phyloP scores from a whole-genome alignment of 2,888 invertebrate species.

The Polylopha cassiicola region DNA sequence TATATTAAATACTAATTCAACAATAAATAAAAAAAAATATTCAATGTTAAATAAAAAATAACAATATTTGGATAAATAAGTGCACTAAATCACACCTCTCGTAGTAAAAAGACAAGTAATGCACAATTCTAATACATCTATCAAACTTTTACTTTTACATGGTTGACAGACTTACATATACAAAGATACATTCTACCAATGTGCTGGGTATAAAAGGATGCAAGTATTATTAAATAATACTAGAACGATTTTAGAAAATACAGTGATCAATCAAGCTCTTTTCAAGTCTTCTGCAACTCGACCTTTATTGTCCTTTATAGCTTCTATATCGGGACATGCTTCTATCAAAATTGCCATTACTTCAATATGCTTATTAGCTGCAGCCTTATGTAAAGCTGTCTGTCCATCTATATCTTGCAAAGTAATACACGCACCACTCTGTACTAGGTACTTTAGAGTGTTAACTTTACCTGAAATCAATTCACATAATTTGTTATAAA shows the following conservation, averaged over 20 bases:
- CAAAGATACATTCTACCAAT: too few relatives aligned
- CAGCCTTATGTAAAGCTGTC: slow-evolving; percentile 87
- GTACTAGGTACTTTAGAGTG: slow-evolving; percentile 81
- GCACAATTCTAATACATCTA: too few relatives aligned
- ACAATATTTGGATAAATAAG: too few relatives aligned
- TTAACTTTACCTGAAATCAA: slow-evolving; percentile 76
- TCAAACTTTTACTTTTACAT: too few relatives aligned
- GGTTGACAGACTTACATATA: too few relatives aligned
- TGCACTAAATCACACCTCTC: too few relatives aligned
- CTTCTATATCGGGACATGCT: slow-evolving; percentile 48
- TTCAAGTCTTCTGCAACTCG: slow-evolving; percentile 47
- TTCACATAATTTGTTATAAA: background rate
- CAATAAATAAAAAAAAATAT: too few relatives aligned
- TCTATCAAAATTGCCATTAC: slow-evolving; percentile 60
- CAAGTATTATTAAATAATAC: too few relatives aligned
- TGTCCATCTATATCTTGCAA: slow-evolving; percentile 87
- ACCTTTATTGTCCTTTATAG: slow-evolving; percentile 60
- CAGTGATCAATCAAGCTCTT: background rate
- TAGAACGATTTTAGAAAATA: slow-evolving; percentile 3
- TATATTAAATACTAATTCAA: too few relatives aligned
- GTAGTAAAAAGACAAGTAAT: too few relatives aligned
- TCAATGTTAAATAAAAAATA: too few relatives aligned
- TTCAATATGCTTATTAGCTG: slow-evolving; percentile 69
- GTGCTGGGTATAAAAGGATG: too few relatives aligned
- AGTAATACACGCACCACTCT: slow-evolving; percentile 78